phyloP scores from a whole-genome alignment of 2,797 vertebrate species.

The Callimico goeldii region DNA sequence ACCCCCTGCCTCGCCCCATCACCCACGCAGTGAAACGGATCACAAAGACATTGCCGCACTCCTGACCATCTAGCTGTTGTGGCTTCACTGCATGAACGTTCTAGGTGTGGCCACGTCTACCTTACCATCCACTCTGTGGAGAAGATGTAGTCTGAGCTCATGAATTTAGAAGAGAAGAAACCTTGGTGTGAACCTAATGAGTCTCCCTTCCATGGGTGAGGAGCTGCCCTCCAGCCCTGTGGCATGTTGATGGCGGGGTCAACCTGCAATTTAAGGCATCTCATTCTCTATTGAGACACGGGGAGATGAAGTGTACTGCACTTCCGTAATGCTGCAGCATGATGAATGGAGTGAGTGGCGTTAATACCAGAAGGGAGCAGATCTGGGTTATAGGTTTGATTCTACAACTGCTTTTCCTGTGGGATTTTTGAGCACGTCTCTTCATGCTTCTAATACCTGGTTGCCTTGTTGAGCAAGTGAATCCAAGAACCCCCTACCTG shows the following conservation, averaged over 20 bases:
- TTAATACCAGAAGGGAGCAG: not conserved
- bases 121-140: not conserved
- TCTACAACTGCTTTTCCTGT: not conserved
- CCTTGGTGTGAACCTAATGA: accelerated
- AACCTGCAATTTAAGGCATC: not conserved
- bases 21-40: not conserved
- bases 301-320: not conserved
- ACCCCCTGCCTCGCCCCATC: accelerated
- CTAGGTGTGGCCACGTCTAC: accelerated
- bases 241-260: no score
- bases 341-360: no score
- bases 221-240: not conserved
- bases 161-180: not conserved
- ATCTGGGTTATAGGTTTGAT: not conserved
- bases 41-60: accelerated
- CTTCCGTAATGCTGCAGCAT: not conserved
- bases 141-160: not conserved
- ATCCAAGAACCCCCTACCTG: no score
- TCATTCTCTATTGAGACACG: not conserved
- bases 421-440: not conserved
- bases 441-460: not conserved
- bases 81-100: not conserved
- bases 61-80: accelerated
- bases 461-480: not conserved
- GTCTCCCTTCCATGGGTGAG: not conserved